A percentile compares a stretch with the other conserved stretches of the same genome.
Conservation (phyloP, 2,888 invertebrate species). For the Hylaea fasciaria region DNA sequence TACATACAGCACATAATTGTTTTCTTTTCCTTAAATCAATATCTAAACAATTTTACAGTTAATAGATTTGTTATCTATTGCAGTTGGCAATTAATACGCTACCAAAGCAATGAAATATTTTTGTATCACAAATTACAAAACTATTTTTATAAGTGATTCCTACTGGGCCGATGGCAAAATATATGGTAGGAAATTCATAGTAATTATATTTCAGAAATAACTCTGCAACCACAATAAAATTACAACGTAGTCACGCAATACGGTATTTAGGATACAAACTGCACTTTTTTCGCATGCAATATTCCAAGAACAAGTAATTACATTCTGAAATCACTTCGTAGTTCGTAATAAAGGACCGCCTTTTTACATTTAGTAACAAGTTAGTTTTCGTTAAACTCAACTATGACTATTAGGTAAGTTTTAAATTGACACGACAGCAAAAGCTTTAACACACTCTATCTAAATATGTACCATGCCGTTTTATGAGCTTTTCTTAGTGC, state of each 20-base stretch:
- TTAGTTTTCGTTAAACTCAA: background rate
- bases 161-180: constrained; percentile 6
- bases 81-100: no score
- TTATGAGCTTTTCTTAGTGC: no score
- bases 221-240: constrained; percentile 40
- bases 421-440: no score
- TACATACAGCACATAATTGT: no score
- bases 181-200: constrained; percentile 25
- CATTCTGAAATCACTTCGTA: constrained; percentile 36
- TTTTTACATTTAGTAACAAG: background rate
- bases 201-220: constrained; percentile 30
- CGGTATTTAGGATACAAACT: constrained; percentile 66
- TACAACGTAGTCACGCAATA: constrained; percentile 72
- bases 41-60: no score
- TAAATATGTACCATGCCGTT: no score
- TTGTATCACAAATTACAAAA: no score
- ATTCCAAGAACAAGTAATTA: constrained; percentile 66
- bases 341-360: constrained; percentile 7
- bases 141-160: background rate
- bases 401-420: no score
- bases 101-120: no score
- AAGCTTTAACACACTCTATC: no score
- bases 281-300: constrained; percentile 60
- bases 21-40: no score
- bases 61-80: no score